phyloP scores from a whole-genome alignment of 2,113 vertebrate species.

The Hyperopisus bebe region DNA sequence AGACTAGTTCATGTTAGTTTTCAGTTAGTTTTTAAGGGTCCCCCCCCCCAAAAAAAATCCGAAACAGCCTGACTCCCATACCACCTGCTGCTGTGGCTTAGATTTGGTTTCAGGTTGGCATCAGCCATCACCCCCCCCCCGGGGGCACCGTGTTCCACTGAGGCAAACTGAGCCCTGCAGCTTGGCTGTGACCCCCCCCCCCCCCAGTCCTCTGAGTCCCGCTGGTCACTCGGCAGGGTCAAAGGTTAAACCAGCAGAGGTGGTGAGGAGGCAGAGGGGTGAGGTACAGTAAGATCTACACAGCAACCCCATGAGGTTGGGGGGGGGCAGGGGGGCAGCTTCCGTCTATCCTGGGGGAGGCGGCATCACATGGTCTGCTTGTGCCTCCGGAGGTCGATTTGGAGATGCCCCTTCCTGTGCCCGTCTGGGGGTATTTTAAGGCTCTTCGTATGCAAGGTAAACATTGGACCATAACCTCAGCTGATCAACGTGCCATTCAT shows the following conservation, averaged over 20 bases:
- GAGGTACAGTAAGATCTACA: neutral
- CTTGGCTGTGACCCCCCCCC: neutral
- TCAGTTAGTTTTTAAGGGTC: no score
- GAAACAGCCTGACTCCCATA: neutral
- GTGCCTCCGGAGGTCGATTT: neutral
- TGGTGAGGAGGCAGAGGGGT: neutral
- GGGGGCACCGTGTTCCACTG: no score
- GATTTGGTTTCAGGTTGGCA: neutral
- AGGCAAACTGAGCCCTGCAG: neutral
- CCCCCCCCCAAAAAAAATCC: no score
- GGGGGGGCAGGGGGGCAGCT: neutral
- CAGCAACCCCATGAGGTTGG: neutral
- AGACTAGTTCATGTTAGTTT: neutral
- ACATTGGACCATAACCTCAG: constrained; percentile 25
- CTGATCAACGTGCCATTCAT: constrained; percentile 24
- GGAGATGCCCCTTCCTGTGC: constrained; percentile 31
- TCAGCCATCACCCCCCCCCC: no score
- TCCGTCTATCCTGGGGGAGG: neutral
- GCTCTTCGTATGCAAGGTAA: constrained; percentile 22
- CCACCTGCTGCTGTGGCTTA: neutral
- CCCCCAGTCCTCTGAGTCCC: neutral
- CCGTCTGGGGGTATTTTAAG: constrained; percentile 27
- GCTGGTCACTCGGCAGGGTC: neutral
- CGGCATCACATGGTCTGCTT: neutral
- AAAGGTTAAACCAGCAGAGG: neutral